Percentiles rank a stretch among this genome's conserved stretches.
Conservation (phyloP, 1,140 invertebrate genomes). For the Heterodera carotae region DNA sequence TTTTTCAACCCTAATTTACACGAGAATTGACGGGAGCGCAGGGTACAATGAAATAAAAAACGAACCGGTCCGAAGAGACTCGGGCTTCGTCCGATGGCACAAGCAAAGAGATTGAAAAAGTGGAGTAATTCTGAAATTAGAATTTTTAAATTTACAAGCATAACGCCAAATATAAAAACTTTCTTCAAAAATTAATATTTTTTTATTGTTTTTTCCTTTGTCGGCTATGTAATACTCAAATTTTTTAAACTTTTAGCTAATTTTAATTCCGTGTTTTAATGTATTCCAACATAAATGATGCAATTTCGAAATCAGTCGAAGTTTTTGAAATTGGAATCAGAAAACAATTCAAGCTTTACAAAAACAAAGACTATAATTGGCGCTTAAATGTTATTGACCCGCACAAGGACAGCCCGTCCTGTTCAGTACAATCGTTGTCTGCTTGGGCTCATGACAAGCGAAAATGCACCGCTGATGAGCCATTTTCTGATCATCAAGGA, state of each 20-base stretch:
- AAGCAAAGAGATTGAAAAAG: too few species aligned
- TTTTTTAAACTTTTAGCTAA: not conserved
- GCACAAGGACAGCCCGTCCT: not conserved
- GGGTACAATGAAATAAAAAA: too few species aligned
- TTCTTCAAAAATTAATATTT: too few species aligned
- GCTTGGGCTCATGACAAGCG: not conserved
- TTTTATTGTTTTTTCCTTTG: not conserved
- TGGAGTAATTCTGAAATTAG: too few species aligned
- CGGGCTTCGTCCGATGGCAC: too few species aligned
- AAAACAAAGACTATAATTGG: not conserved
- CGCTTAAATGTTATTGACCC: not conserved
- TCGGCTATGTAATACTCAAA: too few species aligned
- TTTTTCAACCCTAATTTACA: too few species aligned
- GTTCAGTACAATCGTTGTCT: not conserved
- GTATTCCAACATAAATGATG: too few species aligned
- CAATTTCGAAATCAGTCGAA: not conserved
- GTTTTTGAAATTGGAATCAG: not conserved
- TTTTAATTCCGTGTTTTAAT: not conserved
- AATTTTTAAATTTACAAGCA: too few species aligned
- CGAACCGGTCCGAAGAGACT: too few species aligned
- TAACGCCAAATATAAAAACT: too few species aligned
- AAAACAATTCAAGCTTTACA: not conserved
- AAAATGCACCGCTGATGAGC: not conserved
- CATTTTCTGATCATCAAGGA: not conserved
- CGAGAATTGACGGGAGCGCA: too few species aligned